phyloP scores from a whole-genome alignment of 2,888 invertebrate species.

The Tanypteryx hageni region DNA sequence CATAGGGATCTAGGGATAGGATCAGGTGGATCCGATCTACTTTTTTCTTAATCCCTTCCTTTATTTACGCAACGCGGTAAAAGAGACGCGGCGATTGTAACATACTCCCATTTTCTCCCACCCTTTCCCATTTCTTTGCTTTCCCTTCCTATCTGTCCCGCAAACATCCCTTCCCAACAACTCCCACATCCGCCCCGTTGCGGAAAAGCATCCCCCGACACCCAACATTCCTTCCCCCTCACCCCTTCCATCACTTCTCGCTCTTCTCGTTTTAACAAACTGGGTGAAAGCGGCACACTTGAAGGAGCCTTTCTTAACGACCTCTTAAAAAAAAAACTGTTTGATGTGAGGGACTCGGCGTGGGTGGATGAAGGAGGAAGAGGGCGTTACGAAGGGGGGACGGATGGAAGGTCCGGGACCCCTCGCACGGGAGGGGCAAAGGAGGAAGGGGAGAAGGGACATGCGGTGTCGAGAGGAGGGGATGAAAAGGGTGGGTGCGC shows the following conservation, averaged over 20 bases:
- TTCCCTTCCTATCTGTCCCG: background rate
- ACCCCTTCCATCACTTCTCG: background rate
- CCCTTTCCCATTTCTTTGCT: background rate
- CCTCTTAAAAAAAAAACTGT: background rate
- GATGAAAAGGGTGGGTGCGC: background rate
- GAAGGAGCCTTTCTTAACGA: constrained; percentile 10
- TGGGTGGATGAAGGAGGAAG: background rate
- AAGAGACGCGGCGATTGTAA: background rate
- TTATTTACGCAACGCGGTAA: too few relatives aligned
- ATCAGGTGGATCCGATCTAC: background rate
- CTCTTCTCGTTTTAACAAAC: background rate
- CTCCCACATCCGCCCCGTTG: background rate
- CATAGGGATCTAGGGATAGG: too few relatives aligned
- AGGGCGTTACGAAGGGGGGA: background rate
- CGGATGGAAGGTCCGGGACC: background rate
- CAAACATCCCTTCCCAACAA: background rate
- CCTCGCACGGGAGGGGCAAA: background rate
- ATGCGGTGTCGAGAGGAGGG: background rate
- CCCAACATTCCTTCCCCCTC: background rate
- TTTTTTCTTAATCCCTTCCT: background rate
- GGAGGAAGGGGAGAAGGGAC: background rate
- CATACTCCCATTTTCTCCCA: background rate
- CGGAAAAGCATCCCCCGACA: background rate
- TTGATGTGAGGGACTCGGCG: too few relatives aligned
- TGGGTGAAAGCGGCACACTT: background rate